Conservation (phyloP, 1,140 invertebrate species). For the Caenorhabditis latens region DNA sequence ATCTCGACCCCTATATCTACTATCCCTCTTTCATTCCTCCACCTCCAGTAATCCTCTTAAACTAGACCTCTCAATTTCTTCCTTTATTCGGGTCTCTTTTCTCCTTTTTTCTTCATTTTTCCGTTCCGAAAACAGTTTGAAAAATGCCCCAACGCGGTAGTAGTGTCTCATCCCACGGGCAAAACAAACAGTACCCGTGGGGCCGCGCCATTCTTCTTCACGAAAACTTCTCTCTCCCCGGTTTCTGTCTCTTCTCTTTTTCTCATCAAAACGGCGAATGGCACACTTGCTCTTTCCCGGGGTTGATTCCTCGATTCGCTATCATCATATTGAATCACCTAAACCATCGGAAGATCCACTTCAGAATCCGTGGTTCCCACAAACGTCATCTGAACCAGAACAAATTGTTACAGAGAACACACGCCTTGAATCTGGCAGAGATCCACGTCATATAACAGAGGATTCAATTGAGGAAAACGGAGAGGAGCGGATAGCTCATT, state of each 20-base stretch:
- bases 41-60: conserved; percentile 31
- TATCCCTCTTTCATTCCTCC: neutral
- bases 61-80: conserved; percentile 44
- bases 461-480: conserved; percentile 67
- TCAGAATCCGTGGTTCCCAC: conserved; percentile 30
- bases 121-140: conserved; percentile 52
- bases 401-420: conserved; percentile 46
- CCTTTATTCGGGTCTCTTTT: conserved; percentile 1
- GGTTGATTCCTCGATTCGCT: conserved; percentile 29
- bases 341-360: conserved; percentile 44
- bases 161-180: conserved; percentile 19
- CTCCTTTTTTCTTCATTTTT: neutral
- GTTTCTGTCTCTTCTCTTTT: conserved; percentile 5
- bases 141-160: neutral
- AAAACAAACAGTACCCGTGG: conserved; percentile 34
- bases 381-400: neutral
- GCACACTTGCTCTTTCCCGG: conserved; percentile 44
- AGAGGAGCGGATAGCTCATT: conserved; percentile 64
- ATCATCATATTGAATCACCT: conserved; percentile 42
- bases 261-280: neutral
- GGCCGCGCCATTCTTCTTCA: too few species aligned
- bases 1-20: neutral
- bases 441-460: conserved; percentile 63
- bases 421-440: conserved; percentile 37
- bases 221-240: conserved; percentile 1